Evolutionary conservation across 2,888 invertebrate genomes (phyloP).

Genomic region (Cryptus armator): DNA sequence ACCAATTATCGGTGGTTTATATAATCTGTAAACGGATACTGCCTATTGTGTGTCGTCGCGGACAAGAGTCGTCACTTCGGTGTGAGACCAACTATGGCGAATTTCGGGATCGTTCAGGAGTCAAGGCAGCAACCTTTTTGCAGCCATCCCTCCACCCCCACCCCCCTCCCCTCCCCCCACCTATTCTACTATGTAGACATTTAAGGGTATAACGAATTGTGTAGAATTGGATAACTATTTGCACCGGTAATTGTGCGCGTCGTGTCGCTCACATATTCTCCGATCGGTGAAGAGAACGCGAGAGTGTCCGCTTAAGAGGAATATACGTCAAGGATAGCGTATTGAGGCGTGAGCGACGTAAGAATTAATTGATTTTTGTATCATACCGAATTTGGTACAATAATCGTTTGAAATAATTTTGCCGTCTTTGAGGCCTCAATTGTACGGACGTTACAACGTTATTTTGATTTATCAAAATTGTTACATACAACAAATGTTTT

Average conservation of each 20-base stretch:
- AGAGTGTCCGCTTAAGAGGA: not conserved
- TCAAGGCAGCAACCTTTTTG: conserved; percentile 47
- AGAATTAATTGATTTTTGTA: not conserved
- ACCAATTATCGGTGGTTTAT: conserved; percentile 46
- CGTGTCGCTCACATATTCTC: conserved; percentile 13
- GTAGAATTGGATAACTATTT: conserved; percentile 41
- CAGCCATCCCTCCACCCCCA: conserved; percentile 36
- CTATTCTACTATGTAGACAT: conserved; percentile 35
- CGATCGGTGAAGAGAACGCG: not conserved
- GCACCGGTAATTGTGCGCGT: conserved; percentile 11
- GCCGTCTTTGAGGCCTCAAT: conserved; percentile 13
- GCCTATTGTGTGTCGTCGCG: conserved; percentile 64
- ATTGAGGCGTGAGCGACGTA: conserved; percentile 19
- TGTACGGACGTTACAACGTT: conserved; percentile 11
- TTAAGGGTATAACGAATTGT: conserved; percentile 46
- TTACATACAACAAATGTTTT: conserved; percentile 11
- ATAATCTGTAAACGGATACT: conserved; percentile 63
- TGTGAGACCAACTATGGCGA: conserved; percentile 31
- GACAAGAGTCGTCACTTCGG: conserved; percentile 43
- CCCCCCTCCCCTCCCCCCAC: conserved; percentile 10
- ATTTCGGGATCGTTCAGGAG: conserved; percentile 58
- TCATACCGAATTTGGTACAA: conserved; percentile 1
- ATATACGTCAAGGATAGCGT: conserved; percentile 16
- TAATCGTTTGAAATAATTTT: conserved; percentile 18
- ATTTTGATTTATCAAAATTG: conserved; percentile 3